Percentiles rank a stretch among this genome's conserved stretches.
Conservation (phyloP, 35 echinoderm and acorn worm genomes). For the Ophiothrix spiculata region DNA sequence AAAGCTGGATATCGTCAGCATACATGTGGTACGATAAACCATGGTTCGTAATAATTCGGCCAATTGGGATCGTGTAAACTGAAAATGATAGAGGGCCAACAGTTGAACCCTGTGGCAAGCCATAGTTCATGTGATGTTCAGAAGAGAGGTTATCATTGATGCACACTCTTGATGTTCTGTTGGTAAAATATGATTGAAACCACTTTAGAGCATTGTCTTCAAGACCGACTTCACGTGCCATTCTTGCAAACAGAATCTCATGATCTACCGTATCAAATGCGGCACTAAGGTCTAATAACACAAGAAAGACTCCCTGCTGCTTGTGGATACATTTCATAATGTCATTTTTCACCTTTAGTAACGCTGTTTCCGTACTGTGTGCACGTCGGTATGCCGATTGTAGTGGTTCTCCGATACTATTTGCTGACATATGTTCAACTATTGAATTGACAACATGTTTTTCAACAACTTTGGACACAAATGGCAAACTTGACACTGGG, state of each 20-base stretch:
- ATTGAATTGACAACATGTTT: conserved; percentile 26
- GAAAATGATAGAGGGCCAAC: conserved; percentile 9
- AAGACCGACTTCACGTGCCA: neutral
- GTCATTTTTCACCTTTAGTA: conserved; percentile 40
- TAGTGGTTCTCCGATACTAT: conserved; percentile 8
- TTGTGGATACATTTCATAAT: conserved; percentile 14
- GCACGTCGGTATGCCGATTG: conserved; percentile 34
- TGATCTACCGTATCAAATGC: conserved; percentile 64
- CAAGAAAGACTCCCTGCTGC: conserved; percentile 14
- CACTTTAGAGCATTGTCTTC: conserved; percentile 29
- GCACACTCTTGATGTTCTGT: neutral
- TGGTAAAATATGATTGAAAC: conserved; percentile 32
- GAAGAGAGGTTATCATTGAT: neutral
- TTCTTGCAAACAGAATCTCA: conserved; percentile 24
- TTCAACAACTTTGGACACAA: conserved; percentile 50
- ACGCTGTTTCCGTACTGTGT: conserved; percentile 55
- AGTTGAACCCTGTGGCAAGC: conserved; percentile 17
- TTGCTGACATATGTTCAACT: neutral
- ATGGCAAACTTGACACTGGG: conserved; percentile 49
- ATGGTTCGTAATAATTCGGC: conserved; percentile 10
- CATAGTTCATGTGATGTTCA: neutral
- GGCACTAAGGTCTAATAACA: conserved; percentile 44
- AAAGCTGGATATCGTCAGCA: conserved; percentile 32
- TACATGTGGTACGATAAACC: neutral
- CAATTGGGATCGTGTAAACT: conserved; percentile 6